These are phyloP conservation scores for Pseudomugil gertrudae DNA, from an alignment of 2,797 vertebrate genomes.

Conservation along the genomic window DNA sequence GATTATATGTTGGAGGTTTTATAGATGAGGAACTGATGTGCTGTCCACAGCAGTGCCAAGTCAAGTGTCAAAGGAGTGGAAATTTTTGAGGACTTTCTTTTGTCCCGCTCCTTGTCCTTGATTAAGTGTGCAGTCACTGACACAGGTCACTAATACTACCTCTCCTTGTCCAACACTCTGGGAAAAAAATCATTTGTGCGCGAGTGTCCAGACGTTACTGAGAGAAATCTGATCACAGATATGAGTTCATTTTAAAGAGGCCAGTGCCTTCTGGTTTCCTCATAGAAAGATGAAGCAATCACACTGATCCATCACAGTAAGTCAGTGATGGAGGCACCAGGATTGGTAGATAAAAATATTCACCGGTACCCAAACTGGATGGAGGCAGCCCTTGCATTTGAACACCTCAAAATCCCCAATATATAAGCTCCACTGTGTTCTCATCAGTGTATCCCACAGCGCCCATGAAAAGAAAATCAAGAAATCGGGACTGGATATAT, in stretches of 20 bases:
- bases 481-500: background rate
- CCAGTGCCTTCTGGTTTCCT: background rate
- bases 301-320: background rate
- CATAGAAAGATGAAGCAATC: background rate
- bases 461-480: background rate
- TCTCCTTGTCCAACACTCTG: constrained; percentile 24
- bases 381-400: constrained; percentile 1
- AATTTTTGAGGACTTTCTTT: constrained; percentile 34
- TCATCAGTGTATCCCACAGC: background rate
- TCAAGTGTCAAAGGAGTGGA: constrained; percentile 24
- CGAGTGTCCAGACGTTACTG: constrained; percentile 23
- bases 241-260: constrained; percentile 2
- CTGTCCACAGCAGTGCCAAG: constrained; percentile 7
- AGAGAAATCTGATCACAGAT: constrained; percentile 18
- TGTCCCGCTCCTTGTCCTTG: constrained; percentile 40
- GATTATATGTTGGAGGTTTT: constrained; percentile 10
- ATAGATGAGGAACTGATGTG: constrained; percentile 12
- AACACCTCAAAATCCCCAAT: background rate
- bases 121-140: constrained; percentile 40
- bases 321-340: background rate
- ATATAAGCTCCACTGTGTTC: background rate
- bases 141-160: constrained; percentile 46
- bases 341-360: background rate
- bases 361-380: background rate
- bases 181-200: constrained; percentile 43